Base-by-base conservation (phyloP, 2,888 invertebrate genomes). In the Lottia gigantea region DNA sequence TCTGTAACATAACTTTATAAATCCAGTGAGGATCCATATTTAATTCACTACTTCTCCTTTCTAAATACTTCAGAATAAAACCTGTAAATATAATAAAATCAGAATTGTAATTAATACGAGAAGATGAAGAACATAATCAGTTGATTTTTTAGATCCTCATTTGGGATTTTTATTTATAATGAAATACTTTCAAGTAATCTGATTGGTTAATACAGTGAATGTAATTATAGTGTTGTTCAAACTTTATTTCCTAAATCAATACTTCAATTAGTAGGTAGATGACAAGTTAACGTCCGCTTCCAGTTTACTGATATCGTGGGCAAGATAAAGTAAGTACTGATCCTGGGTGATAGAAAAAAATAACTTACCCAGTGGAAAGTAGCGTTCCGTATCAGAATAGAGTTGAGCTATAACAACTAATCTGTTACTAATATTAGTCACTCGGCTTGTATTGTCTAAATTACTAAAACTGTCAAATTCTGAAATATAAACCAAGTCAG, bases 301-400 rank as follows among this genome's bases (percentile, higher is more conserved):
- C n/a, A n/a, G n/a, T n/a, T n/a, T n/a, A n/a, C n/a, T n/a, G n/a
- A n/a, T n/a, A n/a, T n/a, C n/a, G n/a, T n/a, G n/a, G n/a, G n/a
- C n/a, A n/a, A n/a, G n/a, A n/a, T n/a, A 40, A 19, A 47, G 26
- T n/a, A 49, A 55, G 64, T 67, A 63, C 49, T 25, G 25, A 49
- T 67, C 62, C 46, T 23, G 49, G n/a, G 68, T 49, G 46, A 61
- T n/a, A n/a, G n/a, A n/a, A n/a, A n/a, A n/a, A 61, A 19, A 66
- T 11, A 15, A 89, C 91, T 91, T 89, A 95, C 93, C 92, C 62
- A 95, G 89, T 2, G 97, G 97, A 85, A 97, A 96, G 87, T 95
- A 97, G 81, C 94, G 93, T 19, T 94, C 94, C 0, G 95, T 94
- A 75, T 93, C 92, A 25, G 93, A 92, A 84, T 95, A 96, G 79